Conservation (phyloP, 2,113 vertebrate genomes). For the Callipepla squamata region DNA sequence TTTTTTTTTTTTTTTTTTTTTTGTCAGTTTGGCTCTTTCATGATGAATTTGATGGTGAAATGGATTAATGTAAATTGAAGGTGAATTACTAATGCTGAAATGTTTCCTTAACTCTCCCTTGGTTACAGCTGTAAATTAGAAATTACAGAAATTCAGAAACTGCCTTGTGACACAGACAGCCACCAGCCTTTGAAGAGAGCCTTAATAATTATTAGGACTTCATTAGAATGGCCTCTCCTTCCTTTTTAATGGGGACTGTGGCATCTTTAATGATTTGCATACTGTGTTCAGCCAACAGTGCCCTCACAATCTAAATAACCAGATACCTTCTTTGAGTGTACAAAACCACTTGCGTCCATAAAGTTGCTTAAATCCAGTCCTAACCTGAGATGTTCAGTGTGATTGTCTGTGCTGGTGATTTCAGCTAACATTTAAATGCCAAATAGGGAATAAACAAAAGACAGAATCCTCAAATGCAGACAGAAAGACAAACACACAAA, state of each 20-base stretch:
- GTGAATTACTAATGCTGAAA: background rate
- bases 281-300: background rate
- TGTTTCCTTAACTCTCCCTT: background rate
- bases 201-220: background rate
- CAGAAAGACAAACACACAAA: background rate
- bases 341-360: background rate
- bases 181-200: background rate
- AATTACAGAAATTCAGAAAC: background rate
- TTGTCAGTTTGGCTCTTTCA: background rate
- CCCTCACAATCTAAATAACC: background rate
- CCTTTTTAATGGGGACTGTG: background rate
- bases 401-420: background rate
- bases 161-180: background rate
- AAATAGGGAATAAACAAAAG: background rate
- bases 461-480: background rate
- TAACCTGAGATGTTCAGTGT: background rate
- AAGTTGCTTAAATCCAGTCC: background rate
- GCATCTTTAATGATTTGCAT: background rate
- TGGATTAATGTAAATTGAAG: background rate
- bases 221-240: background rate
- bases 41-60: background rate
- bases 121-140: background rate
- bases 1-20: background rate
- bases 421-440: background rate
- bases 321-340: background rate